Base-by-base conservation (phyloP, 1,140 invertebrate genomes). In the Colletes gigas region DNA sequence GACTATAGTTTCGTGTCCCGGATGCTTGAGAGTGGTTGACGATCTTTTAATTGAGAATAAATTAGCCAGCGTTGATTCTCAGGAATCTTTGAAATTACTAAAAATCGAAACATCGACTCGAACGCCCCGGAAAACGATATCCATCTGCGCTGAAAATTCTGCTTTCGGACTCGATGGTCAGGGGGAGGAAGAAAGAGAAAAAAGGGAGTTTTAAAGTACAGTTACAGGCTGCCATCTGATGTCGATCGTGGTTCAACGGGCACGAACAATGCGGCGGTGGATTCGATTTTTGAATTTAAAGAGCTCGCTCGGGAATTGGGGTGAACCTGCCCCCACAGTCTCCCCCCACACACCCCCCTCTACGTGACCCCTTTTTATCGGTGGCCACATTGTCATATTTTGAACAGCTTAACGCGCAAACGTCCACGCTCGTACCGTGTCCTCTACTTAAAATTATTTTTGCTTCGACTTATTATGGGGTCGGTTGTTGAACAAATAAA, bases 281-380 rank as follows among this genome's bases (percentile, higher is more conserved):
- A 92, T 92, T 90, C 90, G 91, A 93, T 93, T 93, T 93, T 93
- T 92, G 88, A 93, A 89, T 92, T 92, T 92, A 90, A 92, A 93
- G 84, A 89, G 88, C 88, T 85, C 88, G 85, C 87, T 83, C 87
- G 82, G 85, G 81, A 62, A 83, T 83, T 78, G 87, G 87, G 88
- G 86, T 85, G 88, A 89, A 88, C 87, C 88, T 88, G 85, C 87
- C 88, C 87, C 82, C 83, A 82, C 68, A 83, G 82, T 65, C 83
- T 59, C 65, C 41, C 41, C 17, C 47, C 30, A 30, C 30, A 30
- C 30, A 30, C 30, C 55, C 60, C n/a, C 1, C 30, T 21, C 47
- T 15, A 19, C 44, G 6, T 81, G 71, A 65, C 78, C 78, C 67
- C 68, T 82, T 85, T 82, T 85, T 72, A 82, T 86, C 81, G 54